Percentiles rank a stretch among this genome's conserved stretches.
Evolutionary conservation across 2,797 vertebrate genomes (phyloP).

Genomic region (Ceryle rudis): DNA sequence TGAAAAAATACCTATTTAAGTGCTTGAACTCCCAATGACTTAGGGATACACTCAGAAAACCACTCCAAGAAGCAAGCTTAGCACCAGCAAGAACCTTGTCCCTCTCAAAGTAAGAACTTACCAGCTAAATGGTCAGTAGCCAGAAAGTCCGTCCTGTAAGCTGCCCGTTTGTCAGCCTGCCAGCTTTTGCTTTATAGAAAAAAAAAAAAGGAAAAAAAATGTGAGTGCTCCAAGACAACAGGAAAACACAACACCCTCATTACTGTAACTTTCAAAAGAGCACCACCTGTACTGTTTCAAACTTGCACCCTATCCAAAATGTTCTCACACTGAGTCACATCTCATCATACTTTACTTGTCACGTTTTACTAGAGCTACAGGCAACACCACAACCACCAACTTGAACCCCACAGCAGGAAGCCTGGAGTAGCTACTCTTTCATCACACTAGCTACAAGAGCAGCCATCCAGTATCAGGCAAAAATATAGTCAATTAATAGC

Average conservation of each 20-base stretch:
- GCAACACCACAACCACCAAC: background rate
- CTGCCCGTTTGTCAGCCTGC: constrained; percentile 95
- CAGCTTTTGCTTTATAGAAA: constrained; percentile 91
- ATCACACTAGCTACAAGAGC: background rate
- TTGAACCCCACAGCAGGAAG: background rate
- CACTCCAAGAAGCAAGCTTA: background rate
- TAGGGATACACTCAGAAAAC: background rate
- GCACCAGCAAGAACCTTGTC: background rate
- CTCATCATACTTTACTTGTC: background rate
- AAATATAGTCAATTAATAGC: background rate
- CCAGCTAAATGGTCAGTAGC: constrained; percentile 99
- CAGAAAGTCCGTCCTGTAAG: constrained; percentile 99
- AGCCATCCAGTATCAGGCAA: background rate
- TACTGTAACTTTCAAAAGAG: background rate
- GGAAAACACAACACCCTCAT: background rate
- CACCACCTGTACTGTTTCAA: background rate
- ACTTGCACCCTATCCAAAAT: background rate
- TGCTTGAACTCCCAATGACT: background rate
- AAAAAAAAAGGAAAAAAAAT: background rate
- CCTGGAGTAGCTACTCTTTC: background rate
- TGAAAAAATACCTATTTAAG: background rate
- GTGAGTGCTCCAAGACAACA: background rate
- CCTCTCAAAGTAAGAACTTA: constrained; percentile 78
- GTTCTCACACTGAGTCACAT: background rate
- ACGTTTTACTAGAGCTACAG: background rate